Base-by-base conservation (phyloP, 2,797 vertebrate genomes). In the Trachurus trachurus region DNA sequence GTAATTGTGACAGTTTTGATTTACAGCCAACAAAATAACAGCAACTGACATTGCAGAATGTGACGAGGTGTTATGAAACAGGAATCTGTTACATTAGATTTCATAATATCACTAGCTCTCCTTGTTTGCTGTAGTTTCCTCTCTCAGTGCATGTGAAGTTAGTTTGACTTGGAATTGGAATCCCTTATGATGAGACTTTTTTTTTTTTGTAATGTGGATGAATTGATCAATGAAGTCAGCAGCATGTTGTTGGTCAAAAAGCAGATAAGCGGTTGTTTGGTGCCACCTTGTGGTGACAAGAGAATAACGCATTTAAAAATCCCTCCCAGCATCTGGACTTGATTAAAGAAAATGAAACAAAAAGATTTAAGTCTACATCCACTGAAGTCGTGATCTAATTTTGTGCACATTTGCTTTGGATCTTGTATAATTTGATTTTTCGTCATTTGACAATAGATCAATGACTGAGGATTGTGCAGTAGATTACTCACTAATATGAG, bases 211-310 rank as follows among this genome's bases (percentile, higher is more conserved):
- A 7, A 34, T 5, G 6, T 37, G 34, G 7, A 9, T 37, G 34
- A 8, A 42, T 39, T 37, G 11, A 49, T 31, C 13, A 13, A 2
- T 57, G 34, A 37, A 37, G 34, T 37, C 7, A 37, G 34, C 34
- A 26, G 22, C 47, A 47, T 19, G 11, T 16, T 21, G n/a, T 12
- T 2, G 9, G 19, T 4, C 0, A 49, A n/a, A 61, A n/a, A 5
- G 60, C 21, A 45, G 11, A 0, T 69, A 2, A 58, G 19, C 10
- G 21, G 67, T 50, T 1, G 11, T 73, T 8, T 82, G 45, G 2
- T 4, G 52, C 90, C 83, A 74, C 57, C 88, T 81, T 1, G 0
- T 87, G 92, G 87, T 71, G 9, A 3, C 0, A 63, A 17, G 1
- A 31, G 0, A 0, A 45, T 31, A 66, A 66, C 37, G 82, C 47